These are phyloP conservation scores for Sinocyclocheilus anophthalmus DNA, from an alignment of 2,113 vertebrate genomes.

Conservation along the genomic window DNA sequence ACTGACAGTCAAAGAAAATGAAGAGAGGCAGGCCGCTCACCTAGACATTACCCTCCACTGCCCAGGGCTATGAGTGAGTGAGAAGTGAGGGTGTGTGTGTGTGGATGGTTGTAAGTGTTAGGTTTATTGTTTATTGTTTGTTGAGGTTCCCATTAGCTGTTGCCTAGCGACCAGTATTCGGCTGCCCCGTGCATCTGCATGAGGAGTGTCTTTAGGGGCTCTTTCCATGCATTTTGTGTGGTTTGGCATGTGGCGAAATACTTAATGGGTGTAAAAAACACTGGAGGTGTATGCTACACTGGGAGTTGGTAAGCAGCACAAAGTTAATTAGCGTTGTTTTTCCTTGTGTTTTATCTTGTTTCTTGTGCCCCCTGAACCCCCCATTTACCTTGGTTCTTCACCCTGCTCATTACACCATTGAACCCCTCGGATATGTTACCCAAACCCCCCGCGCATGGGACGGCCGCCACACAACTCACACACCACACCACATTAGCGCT, in stretches of 20 bases:
- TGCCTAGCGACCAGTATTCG: slow-evolving; percentile 54
- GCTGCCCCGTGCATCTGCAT: slow-evolving; percentile 46
- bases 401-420: too few relatives aligned
- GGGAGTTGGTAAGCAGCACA: neutral
- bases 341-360: too few relatives aligned
- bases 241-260: neutral
- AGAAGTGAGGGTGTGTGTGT: slow-evolving; percentile 45
- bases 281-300: neutral
- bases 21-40: slow-evolving; percentile 51
- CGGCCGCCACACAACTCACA: too few relatives aligned
- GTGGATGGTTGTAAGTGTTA: slow-evolving; percentile 37
- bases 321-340: neutral
- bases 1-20: slow-evolving; percentile 58
- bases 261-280: neutral
- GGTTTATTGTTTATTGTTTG: slow-evolving; percentile 60
- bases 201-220: slow-evolving; percentile 30
- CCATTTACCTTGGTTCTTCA: too few relatives aligned
- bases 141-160: slow-evolving; percentile 55
- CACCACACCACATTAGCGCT: too few relatives aligned
- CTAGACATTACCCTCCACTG: slow-evolving; percentile 51
- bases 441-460: too few relatives aligned
- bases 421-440: too few relatives aligned
- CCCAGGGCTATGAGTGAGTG: slow-evolving; percentile 46
- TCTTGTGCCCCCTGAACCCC: too few relatives aligned
- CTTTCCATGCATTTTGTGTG: slow-evolving; percentile 25